Conservation (phyloP, 2,797 vertebrate genomes). For the Momotus momota region DNA sequence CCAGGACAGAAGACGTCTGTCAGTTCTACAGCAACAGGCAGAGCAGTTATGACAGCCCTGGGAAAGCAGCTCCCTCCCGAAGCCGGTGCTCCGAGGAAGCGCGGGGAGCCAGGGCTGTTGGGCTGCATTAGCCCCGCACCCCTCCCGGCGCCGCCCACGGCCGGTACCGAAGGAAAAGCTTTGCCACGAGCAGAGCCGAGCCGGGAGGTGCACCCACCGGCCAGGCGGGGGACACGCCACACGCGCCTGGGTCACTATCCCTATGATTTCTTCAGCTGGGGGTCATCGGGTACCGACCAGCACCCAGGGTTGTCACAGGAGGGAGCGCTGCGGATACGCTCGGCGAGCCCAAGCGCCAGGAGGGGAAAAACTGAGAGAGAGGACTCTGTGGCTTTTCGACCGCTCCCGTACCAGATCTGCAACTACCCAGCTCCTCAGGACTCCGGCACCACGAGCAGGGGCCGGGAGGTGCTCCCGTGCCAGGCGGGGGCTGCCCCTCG, state of each 20-base stretch:
- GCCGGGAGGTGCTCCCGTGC: neutral
- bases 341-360: neutral
- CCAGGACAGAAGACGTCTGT: neutral
- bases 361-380: neutral
- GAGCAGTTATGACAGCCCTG: neutral
- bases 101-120: neutral
- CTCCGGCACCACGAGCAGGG: neutral
- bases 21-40: neutral
- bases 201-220: neutral
- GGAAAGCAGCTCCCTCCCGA: neutral
- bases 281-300: fast-evolving
- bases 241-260: fast-evolving
- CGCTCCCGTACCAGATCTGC: neutral
- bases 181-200: neutral
- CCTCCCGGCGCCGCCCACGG: neutral
- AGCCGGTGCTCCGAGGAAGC: neutral
- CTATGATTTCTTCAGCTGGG: neutral
- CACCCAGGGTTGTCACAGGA: neutral
- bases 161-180: neutral
- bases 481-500: neutral
- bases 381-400: neutral
- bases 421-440: neutral
- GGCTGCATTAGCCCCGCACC: neutral
- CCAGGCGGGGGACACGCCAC: neutral
- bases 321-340: fast-evolving